These are phyloP conservation scores for Rhynchonycteris naso DNA, from an alignment of 2,797 vertebrate species.

Conservation along the genomic window DNA sequence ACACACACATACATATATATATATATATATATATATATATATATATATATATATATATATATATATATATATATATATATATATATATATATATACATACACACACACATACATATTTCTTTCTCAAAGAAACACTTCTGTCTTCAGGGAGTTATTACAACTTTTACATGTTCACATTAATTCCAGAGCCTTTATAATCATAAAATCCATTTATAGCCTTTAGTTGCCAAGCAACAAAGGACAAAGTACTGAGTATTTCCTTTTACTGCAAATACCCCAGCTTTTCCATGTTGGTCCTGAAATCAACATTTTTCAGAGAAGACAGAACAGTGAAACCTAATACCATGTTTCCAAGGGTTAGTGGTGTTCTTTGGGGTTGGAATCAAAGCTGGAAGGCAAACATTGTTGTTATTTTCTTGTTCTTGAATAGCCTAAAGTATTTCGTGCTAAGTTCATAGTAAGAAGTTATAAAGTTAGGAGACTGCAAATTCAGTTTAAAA, in stretches of 20 bases:
- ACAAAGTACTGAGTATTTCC: slow-evolving; percentile 84
- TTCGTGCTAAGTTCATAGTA: slow-evolving; percentile 18
- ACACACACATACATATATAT: not conserved
- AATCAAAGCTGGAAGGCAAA: not conserved
- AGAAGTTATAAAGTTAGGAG: slow-evolving; percentile 10
- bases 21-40: too few species aligned
- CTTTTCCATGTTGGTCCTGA: slow-evolving; percentile 61
- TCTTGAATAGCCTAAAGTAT: not conserved
- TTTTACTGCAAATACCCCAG: slow-evolving; percentile 61
- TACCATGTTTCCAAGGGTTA: slow-evolving; percentile 56
- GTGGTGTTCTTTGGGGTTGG: slow-evolving; percentile 37
- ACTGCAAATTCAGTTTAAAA: not conserved
- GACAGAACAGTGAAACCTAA: slow-evolving; percentile 43
- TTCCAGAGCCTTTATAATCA: slow-evolving; percentile 79
- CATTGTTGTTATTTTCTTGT: not conserved
- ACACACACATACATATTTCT: not conserved
- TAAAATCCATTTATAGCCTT: slow-evolving; percentile 85
- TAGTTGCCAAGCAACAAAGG: slow-evolving; percentile 85
- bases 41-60: too few species aligned
- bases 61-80: too few species aligned
- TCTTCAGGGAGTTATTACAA: slow-evolving; percentile 67
- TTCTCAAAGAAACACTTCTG: slow-evolving; percentile 60
- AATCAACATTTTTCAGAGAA: slow-evolving; percentile 57
- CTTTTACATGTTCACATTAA: slow-evolving; percentile 79
- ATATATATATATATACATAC: too few species aligned